Conservation (phyloP, 2,888 invertebrate species). For the Syritta pipiens region DNA sequence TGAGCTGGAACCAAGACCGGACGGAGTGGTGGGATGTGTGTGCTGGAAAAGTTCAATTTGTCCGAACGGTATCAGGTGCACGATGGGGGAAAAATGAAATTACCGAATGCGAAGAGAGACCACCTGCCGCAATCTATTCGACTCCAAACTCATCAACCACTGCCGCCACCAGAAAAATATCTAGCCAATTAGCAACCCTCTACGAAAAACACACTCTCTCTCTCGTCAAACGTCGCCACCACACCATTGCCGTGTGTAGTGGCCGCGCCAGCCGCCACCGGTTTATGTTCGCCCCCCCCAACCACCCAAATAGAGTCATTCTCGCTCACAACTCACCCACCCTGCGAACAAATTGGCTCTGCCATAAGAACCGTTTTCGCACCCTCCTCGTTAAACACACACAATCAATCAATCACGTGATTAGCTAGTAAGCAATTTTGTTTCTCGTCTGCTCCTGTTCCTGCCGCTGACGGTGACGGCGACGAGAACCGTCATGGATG, state of each 20-base stretch:
- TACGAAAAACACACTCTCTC: constrained; percentile 41
- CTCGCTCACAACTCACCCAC: too few species aligned
- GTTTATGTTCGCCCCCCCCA: constrained; percentile 25
- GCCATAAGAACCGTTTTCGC: constrained; percentile 58
- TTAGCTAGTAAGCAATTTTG: constrained; percentile 69
- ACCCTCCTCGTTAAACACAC: constrained; percentile 67
- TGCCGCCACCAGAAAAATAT: constrained; percentile 22
- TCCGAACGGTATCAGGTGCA: constrained; percentile 46
- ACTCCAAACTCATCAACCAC: constrained; percentile 36
- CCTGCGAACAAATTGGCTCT: constrained; percentile 65
- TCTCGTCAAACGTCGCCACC: constrained; percentile 66
- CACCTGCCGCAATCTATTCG: constrained; percentile 43
- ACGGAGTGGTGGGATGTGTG: too few species aligned
- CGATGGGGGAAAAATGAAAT: constrained; percentile 30
- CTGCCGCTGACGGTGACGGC: constrained; percentile 18
- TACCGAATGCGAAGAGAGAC: constrained; percentile 13
- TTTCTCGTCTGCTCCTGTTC: constrained; percentile 54
- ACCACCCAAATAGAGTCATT: constrained; percentile 19
- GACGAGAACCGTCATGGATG: too few species aligned
- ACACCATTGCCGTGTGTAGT: constrained; percentile 11
- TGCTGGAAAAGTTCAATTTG: constrained; percentile 11
- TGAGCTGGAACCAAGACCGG: too few species aligned
- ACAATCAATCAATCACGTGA: constrained; percentile 70
- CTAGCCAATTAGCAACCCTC: constrained; percentile 58
- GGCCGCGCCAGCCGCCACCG: too few species aligned